Conservation (phyloP, 2,888 invertebrate species). For the Drosophila acutilabella region DNA sequence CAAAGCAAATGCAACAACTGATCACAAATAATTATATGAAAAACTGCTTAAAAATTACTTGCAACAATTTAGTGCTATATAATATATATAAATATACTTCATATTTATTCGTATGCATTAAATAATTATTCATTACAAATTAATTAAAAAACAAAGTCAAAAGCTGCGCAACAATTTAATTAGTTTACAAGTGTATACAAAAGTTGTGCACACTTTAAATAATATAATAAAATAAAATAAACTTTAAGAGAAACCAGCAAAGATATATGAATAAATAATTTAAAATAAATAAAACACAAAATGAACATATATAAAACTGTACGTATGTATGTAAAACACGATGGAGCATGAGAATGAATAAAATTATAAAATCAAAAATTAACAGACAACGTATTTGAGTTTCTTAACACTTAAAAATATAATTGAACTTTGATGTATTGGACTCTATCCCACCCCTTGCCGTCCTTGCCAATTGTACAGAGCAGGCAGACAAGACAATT, state of each 20-base stretch:
- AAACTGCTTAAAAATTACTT: slow-evolving; percentile 66
- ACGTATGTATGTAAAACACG: slow-evolving; percentile 45
- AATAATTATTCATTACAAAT: slow-evolving; percentile 44
- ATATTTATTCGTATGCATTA: slow-evolving; percentile 68
- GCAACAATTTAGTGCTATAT: slow-evolving; percentile 75
- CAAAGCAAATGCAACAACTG: slow-evolving; percentile 64
- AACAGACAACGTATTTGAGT: slow-evolving; percentile 25
- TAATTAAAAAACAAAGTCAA: slow-evolving; percentile 52
- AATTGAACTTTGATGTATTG: slow-evolving; percentile 53
- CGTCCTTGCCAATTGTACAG: slow-evolving; percentile 33
- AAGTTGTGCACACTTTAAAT: slow-evolving; percentile 34
- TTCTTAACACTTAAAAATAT: slow-evolving; percentile 33
- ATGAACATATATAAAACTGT: slow-evolving; percentile 42
- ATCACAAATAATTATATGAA: slow-evolving; percentile 47
- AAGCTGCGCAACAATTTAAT: slow-evolving; percentile 59
- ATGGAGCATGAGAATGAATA: slow-evolving; percentile 56
- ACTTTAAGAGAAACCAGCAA: slow-evolving; percentile 37
- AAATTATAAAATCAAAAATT: slow-evolving; percentile 61
- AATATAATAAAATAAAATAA: slow-evolving; percentile 24
- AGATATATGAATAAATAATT: slow-evolving; percentile 5
- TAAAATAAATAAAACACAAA: slow-evolving; percentile 23
- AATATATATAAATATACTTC: slow-evolving; percentile 24
- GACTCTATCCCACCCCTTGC: background rate
- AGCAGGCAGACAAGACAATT: slow-evolving; percentile 46
- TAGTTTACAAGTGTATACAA: slow-evolving; percentile 41